A percentile compares a stretch with the other conserved stretches of the same genome.
Evolutionary conservation across 2,797 vertebrate genomes (phyloP).

Genomic region (Ceryle rudis): DNA sequence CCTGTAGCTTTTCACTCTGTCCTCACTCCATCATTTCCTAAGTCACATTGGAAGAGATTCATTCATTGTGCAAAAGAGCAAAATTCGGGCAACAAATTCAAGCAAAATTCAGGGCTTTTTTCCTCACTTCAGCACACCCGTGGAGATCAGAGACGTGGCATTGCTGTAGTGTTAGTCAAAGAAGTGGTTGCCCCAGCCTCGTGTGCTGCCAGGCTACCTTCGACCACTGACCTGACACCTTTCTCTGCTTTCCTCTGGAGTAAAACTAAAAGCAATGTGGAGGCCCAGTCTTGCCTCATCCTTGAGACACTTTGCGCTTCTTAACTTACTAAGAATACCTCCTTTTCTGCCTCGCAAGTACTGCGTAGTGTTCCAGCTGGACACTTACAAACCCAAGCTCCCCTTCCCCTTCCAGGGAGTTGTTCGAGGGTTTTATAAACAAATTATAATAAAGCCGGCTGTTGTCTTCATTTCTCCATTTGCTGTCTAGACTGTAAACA

Average conservation of each 20-base stretch:
- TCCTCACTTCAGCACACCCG: not conserved
- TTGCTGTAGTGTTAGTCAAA: not conserved
- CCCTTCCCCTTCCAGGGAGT: not conserved
- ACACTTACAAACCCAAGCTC: not conserved
- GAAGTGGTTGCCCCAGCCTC: fast-evolving
- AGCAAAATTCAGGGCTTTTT: no score
- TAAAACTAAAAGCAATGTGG: not conserved
- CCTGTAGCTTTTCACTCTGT: not conserved
- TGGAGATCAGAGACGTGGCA: not conserved
- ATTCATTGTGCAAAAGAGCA: not conserved
- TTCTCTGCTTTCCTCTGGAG: not conserved
- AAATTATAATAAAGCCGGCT: not conserved
- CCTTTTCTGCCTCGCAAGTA: not conserved
- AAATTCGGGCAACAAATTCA: not conserved
- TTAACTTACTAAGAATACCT: not conserved
- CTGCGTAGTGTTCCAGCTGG: not conserved
- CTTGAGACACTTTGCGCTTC: not conserved
- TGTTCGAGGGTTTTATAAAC: not conserved
- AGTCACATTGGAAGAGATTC: not conserved
- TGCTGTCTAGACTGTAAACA: not conserved
- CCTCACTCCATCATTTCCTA: not conserved
- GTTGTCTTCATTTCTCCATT: not conserved
- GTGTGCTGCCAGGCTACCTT: not conserved
- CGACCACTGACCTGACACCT: not conserved
- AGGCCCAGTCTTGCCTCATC: not conserved